Base-by-base conservation (phyloP, 1,140 invertebrate species). In the Olivierus martensii region DNA sequence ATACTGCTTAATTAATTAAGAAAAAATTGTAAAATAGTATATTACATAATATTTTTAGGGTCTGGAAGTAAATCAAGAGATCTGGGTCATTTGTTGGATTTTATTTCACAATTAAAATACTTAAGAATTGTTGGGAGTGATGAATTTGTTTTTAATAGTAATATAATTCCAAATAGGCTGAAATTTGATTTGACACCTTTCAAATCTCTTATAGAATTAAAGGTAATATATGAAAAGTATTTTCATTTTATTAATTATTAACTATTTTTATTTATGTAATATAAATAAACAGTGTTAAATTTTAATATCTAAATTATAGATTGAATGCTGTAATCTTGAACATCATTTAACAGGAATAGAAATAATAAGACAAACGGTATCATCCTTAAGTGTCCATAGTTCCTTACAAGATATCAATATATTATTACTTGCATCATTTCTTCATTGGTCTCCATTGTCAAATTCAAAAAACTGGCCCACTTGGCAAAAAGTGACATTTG, bases 81-180 rank as follows among this genome's bases (percentile, higher is more conserved):
- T 68, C 83, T 94, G 55, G 87, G 85, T 60, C 86, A 93, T 65
- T 79, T 94, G 6, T 65, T 95, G 49, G 90, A 95, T 65, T 87
- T 89, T 64, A 84, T 84, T 65, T 83, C 82, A 1, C 79, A 84
- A 61, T 63, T 90, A 9, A 74, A 72, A 17, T 72, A 68, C 12
- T 65, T 91, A 0, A 73, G 75, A 46, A 78, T 93, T 10, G 72
- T 79, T 64, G 83, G 84, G 1, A 81, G 73, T 55, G 69, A 72
- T 44, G 71, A 77, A 28, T 68, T 67, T 39, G 74, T 81, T 57
- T 80, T 78, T 3, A 80, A 78, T 1, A 91, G 87, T 65, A 92
- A 90, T 61, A 83, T 93, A 57, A 72, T 82, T 51, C 80, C 83
- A 0, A 87, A 87, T 59, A 71, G 78, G n/a, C 70, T 92, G 11